Evolutionary conservation across 2,888 invertebrate genomes (phyloP).

Genomic region (Drosophila borealis): DNA sequence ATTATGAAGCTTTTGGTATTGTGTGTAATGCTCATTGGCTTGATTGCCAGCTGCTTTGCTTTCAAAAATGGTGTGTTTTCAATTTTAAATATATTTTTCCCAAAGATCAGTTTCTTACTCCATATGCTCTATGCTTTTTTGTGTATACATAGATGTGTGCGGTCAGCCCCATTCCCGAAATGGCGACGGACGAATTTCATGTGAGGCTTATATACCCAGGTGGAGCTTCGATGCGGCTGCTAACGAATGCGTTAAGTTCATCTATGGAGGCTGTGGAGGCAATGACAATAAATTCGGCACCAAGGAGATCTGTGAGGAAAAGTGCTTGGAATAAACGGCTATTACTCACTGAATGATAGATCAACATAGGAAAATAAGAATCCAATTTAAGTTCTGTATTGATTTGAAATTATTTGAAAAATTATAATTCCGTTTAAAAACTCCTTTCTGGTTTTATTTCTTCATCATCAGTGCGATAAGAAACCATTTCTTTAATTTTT

Average conservation of each 20-base stretch:
- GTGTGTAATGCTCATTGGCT: conserved; percentile 3
- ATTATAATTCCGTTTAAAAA: no score
- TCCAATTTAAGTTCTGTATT: no score
- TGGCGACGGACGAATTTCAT: conserved; percentile 51
- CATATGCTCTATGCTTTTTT: neutral
- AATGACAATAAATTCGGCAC: conserved; percentile 65
- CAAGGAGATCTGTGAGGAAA: conserved; percentile 51
- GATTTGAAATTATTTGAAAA: neutral
- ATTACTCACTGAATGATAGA: no score
- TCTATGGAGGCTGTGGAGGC: conserved; percentile 70
- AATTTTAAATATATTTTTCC: neutral
- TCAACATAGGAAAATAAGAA: no score
- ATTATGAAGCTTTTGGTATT: conserved; percentile 14
- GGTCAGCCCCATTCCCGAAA: conserved; percentile 45
- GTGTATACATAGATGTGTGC: conserved; percentile 54
- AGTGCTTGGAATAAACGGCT: conserved; percentile 47
- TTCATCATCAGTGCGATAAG: no score
- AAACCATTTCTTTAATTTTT: no score
- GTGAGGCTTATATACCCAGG: conserved; percentile 50
- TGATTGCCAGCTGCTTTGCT: conserved; percentile 5
- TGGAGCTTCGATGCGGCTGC: conserved; percentile 51
- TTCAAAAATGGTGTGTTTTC: conserved; percentile 26
- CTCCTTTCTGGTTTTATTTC: no score
- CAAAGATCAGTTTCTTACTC: neutral
- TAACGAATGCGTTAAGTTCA: conserved; percentile 58